Conservation (phyloP, 2,113 vertebrate genomes). For the Aix galericulata region DNA sequence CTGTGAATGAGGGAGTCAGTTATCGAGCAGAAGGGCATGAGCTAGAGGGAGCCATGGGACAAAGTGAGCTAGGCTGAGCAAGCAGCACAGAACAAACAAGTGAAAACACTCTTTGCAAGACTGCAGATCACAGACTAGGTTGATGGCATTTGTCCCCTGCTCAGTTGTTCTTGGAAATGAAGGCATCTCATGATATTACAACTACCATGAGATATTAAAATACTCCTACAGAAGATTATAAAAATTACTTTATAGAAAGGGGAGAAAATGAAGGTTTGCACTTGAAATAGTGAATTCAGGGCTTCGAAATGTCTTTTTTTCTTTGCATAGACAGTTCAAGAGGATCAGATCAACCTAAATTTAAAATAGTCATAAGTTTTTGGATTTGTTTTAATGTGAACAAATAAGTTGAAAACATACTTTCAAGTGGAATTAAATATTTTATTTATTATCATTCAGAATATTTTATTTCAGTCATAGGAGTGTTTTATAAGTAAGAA, state of each 20-base stretch:
- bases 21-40: neutral
- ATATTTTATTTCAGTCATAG: neutral
- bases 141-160: neutral
- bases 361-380: neutral
- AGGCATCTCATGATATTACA: neutral
- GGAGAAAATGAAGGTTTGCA: neutral
- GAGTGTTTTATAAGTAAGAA: neutral
- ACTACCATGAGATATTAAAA: neutral
- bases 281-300: neutral
- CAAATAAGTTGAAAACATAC: neutral
- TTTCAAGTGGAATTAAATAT: neutral
- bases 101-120: neutral
- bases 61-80: neutral
- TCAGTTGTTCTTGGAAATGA: neutral
- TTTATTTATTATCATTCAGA: neutral
- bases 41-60: conserved; percentile 18
- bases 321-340: neutral
- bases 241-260: neutral
- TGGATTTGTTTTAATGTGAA: neutral
- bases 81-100: neutral
- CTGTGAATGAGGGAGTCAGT: neutral
- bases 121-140: neutral
- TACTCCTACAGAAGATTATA: neutral
- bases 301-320: neutral
- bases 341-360: neutral